Evolutionary conservation across 2,888 invertebrate genomes (phyloP), one percentile per base, ranked within the genome.

Genomic region (Liopterus haemorrhoidalis): DNA sequence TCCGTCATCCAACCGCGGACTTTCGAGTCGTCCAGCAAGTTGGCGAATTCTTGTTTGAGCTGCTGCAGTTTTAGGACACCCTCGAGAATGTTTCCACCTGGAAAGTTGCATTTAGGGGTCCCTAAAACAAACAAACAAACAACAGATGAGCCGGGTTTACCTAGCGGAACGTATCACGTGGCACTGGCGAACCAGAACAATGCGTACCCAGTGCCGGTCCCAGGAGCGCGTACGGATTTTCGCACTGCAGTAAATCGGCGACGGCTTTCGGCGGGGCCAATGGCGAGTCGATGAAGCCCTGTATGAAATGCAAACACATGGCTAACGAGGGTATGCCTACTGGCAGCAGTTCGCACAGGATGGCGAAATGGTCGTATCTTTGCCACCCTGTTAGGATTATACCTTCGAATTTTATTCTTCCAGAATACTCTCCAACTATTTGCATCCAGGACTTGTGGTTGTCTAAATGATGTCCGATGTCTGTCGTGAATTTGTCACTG

Each of bases 401-500:
- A 1, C 85, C 84, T 61, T 73, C 71, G 50, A 83, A 79, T 14
- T 66, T 64, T 6, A 75, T 61, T 9, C 59, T 58, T n/a, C 59
- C 54, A 33, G 71, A 71, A 53, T 79, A 77, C 41, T 67, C 67
- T 1, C 61, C 54, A 16, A 82, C 72, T 1, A 78, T 64, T 18
- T 72, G 70, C 59, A 87, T 61, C 86, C 90, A 91, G 5, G 76
- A 72, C 32, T 75, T 70, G 60, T 88, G 79, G 61, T 90, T 91
- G 38, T 74, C 71, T 39, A 85, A 68, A 57, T 90, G 84, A 39
- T 78, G 72, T 2, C 66, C 68, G 2, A 79, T 65, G 47, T 77
- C 69, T 0, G 81, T 78, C 1, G 77, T 60, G 14, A 71, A 70
- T 42, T 72, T 68, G 49, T 60, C 61, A 39, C 63, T 63, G 15